Evolutionary conservation across 2,888 invertebrate species (phyloP).

Genomic region (Noctua janthina): DNA sequence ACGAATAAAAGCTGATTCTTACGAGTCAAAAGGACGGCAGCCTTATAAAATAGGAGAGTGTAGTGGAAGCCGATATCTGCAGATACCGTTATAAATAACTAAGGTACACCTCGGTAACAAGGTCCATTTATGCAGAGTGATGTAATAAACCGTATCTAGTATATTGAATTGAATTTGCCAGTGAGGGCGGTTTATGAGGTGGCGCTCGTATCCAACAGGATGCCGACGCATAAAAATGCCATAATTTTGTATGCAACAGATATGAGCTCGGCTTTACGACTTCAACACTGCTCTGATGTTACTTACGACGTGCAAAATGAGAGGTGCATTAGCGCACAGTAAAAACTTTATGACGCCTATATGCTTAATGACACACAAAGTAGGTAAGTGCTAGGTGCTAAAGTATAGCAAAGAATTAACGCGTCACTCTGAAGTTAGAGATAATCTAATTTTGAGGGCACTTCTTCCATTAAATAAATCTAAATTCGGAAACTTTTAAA

Average conservation of each 20-base stretch:
- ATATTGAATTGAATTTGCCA: slow-evolving; percentile 85
- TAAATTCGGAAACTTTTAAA: slow-evolving; percentile 75
- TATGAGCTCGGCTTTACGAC: slow-evolving; percentile 77
- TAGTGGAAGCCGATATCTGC: slow-evolving; percentile 58
- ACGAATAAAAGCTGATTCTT: slow-evolving; percentile 62
- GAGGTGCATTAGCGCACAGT: slow-evolving; percentile 60
- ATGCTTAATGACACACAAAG: slow-evolving; percentile 42
- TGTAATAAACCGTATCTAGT: slow-evolving; percentile 76
- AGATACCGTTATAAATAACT: slow-evolving; percentile 57
- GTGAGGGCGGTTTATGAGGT: slow-evolving; percentile 81
- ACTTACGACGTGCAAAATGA: slow-evolving; percentile 60
- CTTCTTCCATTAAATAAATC: slow-evolving; percentile 74
- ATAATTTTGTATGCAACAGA: slow-evolving; percentile 85
- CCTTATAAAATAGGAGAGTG: slow-evolving; percentile 54
- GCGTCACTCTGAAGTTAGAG: slow-evolving; percentile 16
- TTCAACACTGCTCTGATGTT: slow-evolving; percentile 56
- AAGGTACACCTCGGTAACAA: slow-evolving; percentile 62
- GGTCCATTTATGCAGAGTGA: slow-evolving; percentile 77
- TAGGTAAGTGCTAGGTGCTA: slow-evolving; percentile 1
- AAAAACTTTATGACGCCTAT: slow-evolving; percentile 50
- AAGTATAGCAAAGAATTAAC: slow-evolving; percentile 25
- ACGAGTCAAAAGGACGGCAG: slow-evolving; percentile 52
- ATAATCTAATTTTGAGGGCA: slow-evolving; percentile 64
- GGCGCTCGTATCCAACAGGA: slow-evolving; percentile 75
- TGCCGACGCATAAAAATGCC: slow-evolving; percentile 83